Conservation (phyloP, 2,797 vertebrate genomes). For the Setipinna tenuifilis region DNA sequence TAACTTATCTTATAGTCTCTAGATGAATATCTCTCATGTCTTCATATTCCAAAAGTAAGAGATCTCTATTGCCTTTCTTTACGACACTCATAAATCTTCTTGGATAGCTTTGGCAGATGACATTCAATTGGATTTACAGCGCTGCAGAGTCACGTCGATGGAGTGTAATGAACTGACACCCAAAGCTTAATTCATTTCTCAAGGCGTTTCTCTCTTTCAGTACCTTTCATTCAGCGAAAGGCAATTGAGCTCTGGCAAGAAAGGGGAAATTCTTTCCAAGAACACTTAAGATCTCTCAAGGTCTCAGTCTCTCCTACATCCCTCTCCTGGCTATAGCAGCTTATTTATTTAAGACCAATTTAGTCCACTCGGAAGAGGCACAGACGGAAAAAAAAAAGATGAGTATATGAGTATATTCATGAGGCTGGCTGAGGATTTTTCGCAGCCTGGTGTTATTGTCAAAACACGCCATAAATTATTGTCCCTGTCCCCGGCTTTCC, state of each 20-base stretch:
- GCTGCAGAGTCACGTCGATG: background rate
- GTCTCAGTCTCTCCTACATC: background rate
- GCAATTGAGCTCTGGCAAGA: background rate
- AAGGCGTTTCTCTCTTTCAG: background rate
- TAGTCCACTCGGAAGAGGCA: background rate
- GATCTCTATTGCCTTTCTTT: background rate
- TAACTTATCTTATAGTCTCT: background rate
- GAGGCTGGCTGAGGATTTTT: background rate
- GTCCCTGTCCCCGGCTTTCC: background rate
- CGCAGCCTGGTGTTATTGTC: background rate
- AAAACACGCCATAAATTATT: slow-evolving; percentile 11
- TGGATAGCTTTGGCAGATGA: background rate
- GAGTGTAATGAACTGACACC: background rate
- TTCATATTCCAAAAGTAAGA: background rate
- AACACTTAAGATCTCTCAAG: slow-evolving; percentile 3
- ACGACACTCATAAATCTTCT: background rate
- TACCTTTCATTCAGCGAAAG: background rate
- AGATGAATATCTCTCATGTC: background rate
- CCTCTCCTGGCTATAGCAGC: background rate
- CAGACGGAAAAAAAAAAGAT: background rate
- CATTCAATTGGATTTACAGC: background rate
- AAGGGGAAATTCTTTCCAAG: background rate
- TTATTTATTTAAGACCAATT: background rate
- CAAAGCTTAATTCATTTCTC: background rate
- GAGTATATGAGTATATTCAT: background rate